These are phyloP conservation scores for Brachypalpus laphriformis DNA, from an alignment of 2,888 invertebrate species.

Conservation along the genomic window DNA sequence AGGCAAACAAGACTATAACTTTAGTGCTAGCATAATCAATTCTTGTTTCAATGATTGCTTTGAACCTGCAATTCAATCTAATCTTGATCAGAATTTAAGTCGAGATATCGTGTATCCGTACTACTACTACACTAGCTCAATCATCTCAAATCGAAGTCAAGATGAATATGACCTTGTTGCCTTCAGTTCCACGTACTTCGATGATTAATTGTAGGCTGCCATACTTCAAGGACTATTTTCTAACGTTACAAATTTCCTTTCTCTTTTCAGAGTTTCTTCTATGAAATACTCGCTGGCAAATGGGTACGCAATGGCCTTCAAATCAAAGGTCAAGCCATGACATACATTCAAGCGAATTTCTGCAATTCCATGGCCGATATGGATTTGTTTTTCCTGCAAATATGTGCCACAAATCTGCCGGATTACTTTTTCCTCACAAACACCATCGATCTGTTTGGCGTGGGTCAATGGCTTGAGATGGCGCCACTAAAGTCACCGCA, in stretches of 20 bases:
- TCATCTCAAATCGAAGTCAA: too few relatives aligned
- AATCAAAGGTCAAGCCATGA: conserved; percentile 99
- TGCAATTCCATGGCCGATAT: conserved; percentile 99
- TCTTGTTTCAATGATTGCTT: too few relatives aligned
- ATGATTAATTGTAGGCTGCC: too few relatives aligned
- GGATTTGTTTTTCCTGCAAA: conserved; percentile 96
- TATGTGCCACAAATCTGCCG: conserved; percentile 94
- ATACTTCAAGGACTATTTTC: too few relatives aligned
- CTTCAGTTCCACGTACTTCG: too few relatives aligned
- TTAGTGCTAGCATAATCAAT: too few relatives aligned
- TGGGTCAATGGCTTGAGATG: conserved; percentile 93
- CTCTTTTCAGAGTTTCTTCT: conserved; percentile 92
- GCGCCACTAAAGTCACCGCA: conserved; percentile 87
- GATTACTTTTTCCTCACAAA: conserved; percentile 93
- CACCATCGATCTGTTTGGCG: conserved; percentile 95
- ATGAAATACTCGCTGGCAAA: conserved; percentile 96
- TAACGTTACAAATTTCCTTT: neutral
- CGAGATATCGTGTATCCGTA: too few relatives aligned
- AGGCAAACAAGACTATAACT: too few relatives aligned
- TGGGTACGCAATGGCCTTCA: conserved; percentile 99
- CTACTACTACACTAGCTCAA: too few relatives aligned
- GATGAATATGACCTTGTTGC: too few relatives aligned
- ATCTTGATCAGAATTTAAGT: too few relatives aligned
- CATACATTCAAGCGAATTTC: conserved; percentile 99
- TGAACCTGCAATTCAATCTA: too few relatives aligned